These are phyloP conservation scores for Drosophila athabasca DNA, from an alignment of 1,140 invertebrate genomes.

Conservation along the genomic window DNA sequence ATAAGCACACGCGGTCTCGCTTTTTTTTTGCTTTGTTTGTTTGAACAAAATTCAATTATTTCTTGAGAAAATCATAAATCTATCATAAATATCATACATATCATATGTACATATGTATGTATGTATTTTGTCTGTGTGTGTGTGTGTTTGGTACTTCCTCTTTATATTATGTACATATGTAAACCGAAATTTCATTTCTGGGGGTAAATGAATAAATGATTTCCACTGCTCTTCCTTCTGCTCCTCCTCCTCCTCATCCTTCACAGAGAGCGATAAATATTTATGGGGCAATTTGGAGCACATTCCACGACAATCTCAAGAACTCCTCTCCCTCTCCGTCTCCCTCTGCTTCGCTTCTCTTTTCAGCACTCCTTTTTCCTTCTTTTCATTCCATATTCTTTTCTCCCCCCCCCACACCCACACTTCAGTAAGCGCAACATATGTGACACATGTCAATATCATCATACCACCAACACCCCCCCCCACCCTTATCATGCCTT, in stretches of 20 bases:
- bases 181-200: conserved; percentile 42
- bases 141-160: background rate
- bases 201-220: conserved; percentile 54
- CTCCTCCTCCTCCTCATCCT: background rate
- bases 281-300: conserved; percentile 64
- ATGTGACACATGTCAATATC: conserved; percentile 61
- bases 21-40: too few species aligned
- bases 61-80: conserved; percentile 42
- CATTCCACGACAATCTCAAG: conserved; percentile 41
- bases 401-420: too few species aligned
- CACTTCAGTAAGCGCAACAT: conserved; percentile 20
- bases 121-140: background rate
- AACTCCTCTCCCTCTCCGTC: conserved; percentile 7
- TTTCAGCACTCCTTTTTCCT: too few species aligned
- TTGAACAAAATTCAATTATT: conserved; percentile 35
- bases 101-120: conserved; percentile 17
- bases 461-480: background rate
- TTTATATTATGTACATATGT: background rate
- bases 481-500: conserved; percentile 48
- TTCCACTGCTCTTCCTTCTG: conserved; percentile 3
- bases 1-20: conserved; percentile 18
- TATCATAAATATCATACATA: conserved; percentile 48
- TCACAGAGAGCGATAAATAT: conserved; percentile 53
- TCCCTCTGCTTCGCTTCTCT: background rate
- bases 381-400: too few species aligned